Percentiles rank a stretch among this genome's conserved stretches.
Evolutionary conservation across 2,888 invertebrate genomes (phyloP).

Genomic region (Melanostoma scalare): DNA sequence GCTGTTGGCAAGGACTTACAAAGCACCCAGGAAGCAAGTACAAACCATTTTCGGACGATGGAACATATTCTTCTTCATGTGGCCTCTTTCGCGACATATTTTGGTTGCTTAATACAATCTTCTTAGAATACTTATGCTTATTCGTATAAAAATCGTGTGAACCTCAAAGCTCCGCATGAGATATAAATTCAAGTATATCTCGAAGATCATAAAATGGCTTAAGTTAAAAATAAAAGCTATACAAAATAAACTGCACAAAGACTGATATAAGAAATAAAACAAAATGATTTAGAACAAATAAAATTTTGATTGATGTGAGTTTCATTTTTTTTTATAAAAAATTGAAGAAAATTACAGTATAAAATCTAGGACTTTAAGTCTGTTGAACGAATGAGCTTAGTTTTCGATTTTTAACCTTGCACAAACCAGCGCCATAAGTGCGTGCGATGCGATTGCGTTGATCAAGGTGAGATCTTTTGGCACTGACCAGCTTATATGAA

Average conservation of each 20-base stretch:
- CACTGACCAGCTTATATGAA: too few species aligned
- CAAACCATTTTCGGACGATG: conserved; percentile 26
- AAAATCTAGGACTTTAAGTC: too few species aligned
- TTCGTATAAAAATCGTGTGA: conserved; percentile 77
- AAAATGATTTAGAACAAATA: too few species aligned
- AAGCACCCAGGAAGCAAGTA: conserved; percentile 77
- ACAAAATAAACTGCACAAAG: conserved; percentile 12
- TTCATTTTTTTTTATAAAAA: too few species aligned
- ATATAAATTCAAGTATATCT: conserved; percentile 78
- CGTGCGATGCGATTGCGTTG: too few species aligned
- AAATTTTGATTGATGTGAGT: too few species aligned
- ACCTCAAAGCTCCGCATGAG: conserved; percentile 77
- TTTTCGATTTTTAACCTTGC: too few species aligned
- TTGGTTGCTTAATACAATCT: conserved; percentile 69
- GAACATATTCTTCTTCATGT: conserved; percentile 19
- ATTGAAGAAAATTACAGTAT: too few species aligned
- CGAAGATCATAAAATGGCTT: conserved; percentile 77
- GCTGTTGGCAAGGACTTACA: conserved; percentile 67
- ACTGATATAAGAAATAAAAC: too few species aligned
- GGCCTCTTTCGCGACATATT: conserved; percentile 58
- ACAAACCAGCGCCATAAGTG: too few species aligned
- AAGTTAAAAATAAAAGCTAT: not conserved
- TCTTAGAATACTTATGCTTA: conserved; percentile 76
- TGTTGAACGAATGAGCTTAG: too few species aligned
- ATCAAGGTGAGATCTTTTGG: too few species aligned